These are phyloP conservation scores for Dendrolimus pini DNA, from an alignment of 2,888 invertebrate species.

Conservation along the genomic window DNA sequence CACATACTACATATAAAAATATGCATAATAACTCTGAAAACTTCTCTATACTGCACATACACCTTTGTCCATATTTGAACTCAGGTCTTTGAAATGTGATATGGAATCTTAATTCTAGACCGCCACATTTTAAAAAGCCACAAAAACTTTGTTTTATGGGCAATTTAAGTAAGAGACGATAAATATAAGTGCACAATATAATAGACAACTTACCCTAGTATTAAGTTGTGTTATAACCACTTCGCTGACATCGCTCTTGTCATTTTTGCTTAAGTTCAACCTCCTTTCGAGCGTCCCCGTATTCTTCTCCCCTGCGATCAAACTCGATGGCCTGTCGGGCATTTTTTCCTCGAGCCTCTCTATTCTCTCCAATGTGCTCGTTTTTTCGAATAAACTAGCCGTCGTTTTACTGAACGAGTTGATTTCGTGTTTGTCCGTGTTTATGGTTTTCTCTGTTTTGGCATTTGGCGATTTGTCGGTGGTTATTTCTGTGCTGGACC, in stretches of 20 bases:
- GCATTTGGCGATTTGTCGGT: conserved; percentile 27
- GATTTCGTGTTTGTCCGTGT: conserved; percentile 29
- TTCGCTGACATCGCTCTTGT: conserved; percentile 43
- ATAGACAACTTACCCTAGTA: conserved; percentile 51
- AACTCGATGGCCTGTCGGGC: conserved; percentile 18
- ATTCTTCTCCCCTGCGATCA: conserved; percentile 22
- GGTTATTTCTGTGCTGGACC: conserved; percentile 22
- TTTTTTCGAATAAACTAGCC: conserved; percentile 22
- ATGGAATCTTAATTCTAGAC: too few species aligned
- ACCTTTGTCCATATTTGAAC: too few species aligned
- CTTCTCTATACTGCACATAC: too few species aligned
- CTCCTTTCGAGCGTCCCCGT: conserved; percentile 49
- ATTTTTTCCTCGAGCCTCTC: conserved; percentile 32
- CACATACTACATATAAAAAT: too few species aligned
- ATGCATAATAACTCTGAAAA: too few species aligned
- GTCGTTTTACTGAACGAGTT: conserved; percentile 14
- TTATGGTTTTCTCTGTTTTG: conserved; percentile 23
- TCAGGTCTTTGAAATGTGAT: too few species aligned
- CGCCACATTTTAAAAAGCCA: too few species aligned
- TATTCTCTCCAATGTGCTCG: conserved; percentile 33
- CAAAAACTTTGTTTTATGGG: too few species aligned
- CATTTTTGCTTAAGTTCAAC: conserved; percentile 25
- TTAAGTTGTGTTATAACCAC: conserved; percentile 64
- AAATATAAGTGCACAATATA: not conserved
- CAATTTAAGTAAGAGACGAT: too few species aligned